These are phyloP conservation scores for Geodia barretti DNA, from an alignment of 37 sponge, comb jelly and placozoan genomes.

Conservation along the genomic window DNA sequence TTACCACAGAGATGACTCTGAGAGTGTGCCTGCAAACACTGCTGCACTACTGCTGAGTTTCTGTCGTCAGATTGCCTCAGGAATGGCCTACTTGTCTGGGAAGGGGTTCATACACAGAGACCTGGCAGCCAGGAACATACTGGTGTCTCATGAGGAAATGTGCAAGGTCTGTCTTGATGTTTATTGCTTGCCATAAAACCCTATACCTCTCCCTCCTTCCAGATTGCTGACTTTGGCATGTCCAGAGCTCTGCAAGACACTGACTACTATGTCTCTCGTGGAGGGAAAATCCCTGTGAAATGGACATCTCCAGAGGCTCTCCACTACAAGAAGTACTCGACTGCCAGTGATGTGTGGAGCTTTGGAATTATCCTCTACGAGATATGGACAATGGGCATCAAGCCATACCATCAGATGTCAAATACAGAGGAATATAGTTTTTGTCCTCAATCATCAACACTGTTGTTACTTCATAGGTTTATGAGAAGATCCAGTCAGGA, in stretches of 20 bases:
- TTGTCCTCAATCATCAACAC: background rate
- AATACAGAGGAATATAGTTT: slow-evolving; percentile 6
- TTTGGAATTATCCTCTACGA: slow-evolving; percentile 5
- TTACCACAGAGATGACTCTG: too few species aligned
- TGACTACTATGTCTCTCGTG: slow-evolving; percentile 5
- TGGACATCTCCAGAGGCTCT: slow-evolving; percentile 13
- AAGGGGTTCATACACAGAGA: too few species aligned
- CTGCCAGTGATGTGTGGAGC: slow-evolving; percentile 4
- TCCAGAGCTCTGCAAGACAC: background rate
- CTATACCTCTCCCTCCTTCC: background rate
- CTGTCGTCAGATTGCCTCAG: too few species aligned
- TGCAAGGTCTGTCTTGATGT: too few species aligned
- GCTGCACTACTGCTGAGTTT: too few species aligned
- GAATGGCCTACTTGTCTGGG: too few species aligned
- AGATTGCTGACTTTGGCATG: slow-evolving; percentile 11
- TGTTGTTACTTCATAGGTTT: background rate
- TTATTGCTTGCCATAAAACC: too few species aligned
- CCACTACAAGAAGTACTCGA: slow-evolving; percentile 3
- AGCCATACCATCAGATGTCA: background rate
- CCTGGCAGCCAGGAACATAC: slow-evolving; percentile 40
- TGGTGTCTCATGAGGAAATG: slow-evolving; percentile 9
- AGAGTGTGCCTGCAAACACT: too few species aligned
- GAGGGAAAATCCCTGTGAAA: slow-evolving; percentile 5
- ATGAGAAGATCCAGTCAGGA: slow-evolving; percentile 38
- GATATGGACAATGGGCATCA: slow-evolving; percentile 5